These are phyloP conservation scores for Chaetodon auriga DNA, from an alignment of 2,113 vertebrate species.

Conservation along the genomic window DNA sequence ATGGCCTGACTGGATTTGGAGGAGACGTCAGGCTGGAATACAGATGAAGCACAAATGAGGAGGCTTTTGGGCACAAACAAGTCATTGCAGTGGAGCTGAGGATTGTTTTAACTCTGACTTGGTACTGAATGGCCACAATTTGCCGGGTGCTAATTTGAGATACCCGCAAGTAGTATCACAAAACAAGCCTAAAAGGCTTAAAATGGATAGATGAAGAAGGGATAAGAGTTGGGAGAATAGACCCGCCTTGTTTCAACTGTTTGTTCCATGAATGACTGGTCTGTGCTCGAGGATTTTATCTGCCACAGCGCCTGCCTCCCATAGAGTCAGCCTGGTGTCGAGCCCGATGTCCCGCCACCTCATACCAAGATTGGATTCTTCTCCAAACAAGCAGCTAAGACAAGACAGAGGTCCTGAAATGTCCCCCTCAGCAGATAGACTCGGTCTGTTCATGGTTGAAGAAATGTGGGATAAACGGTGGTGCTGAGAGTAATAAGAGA, in stretches of 20 bases:
- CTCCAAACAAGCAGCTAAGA: constrained; percentile 46
- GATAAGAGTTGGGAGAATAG: background rate
- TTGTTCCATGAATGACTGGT: constrained; percentile 8
- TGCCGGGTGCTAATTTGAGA: background rate
- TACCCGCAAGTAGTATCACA: background rate
- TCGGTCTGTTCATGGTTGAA: constrained; percentile 11
- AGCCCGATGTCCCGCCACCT: constrained; percentile 1
- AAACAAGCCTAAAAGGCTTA: background rate
- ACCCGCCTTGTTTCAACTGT: background rate
- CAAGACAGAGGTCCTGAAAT: constrained; percentile 37
- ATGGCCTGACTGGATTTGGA: background rate
- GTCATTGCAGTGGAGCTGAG: too few species aligned
- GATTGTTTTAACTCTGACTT: background rate
- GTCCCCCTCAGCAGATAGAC: constrained; percentile 12
- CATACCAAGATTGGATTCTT: constrained; percentile 46
- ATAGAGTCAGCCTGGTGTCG: constrained; percentile 4
- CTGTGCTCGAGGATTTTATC: constrained; percentile 30
- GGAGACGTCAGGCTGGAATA: background rate
- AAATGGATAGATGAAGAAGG: background rate
- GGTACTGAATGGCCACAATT: background rate
- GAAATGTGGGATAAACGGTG: constrained; percentile 27
- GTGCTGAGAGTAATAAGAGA: constrained; percentile 8
- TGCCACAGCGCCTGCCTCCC: constrained; percentile 17
- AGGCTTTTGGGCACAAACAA: background rate
- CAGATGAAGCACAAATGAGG: constrained; percentile 12